Conservation (phyloP, 2,797 vertebrate species). For the Enteromius viviparus region DNA sequence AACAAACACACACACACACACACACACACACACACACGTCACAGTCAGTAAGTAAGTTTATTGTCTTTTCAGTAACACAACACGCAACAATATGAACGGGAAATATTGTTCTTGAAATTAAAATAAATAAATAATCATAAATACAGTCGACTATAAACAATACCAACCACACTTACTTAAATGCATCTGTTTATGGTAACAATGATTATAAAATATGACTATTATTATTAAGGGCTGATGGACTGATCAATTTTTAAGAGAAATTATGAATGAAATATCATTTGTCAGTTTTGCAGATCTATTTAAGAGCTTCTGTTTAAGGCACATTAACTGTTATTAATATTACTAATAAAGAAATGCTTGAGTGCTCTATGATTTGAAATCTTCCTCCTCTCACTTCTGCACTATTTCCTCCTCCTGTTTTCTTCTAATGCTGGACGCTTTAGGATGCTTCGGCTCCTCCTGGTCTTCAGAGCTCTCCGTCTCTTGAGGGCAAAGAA, state of each 20-base stretch:
- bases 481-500: constrained; percentile 75
- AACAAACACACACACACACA: constrained; percentile 10
- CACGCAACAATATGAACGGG: not conserved
- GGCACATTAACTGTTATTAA: not conserved
- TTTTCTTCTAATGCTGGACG: constrained; percentile 51
- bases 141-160: not conserved
- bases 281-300: not conserved
- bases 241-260: not conserved
- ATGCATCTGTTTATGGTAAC: not conserved
- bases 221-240: not conserved
- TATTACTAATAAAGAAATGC: not conserved
- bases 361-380: not conserved
- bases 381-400: constrained; percentile 64
- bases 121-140: not conserved
- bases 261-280: not conserved
- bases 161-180: not conserved
- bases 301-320: not conserved
- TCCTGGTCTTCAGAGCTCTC: constrained; percentile 57
- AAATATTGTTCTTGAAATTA: not conserved
- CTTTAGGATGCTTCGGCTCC: constrained; percentile 35
- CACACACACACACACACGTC: not conserved
- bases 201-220: not conserved
- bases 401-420: constrained; percentile 64
- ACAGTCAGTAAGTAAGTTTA: not conserved
- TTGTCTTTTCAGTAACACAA: not conserved